Base-by-base conservation (phyloP, 2,113 vertebrate genomes). In the Diphyllodes magnificus region DNA sequence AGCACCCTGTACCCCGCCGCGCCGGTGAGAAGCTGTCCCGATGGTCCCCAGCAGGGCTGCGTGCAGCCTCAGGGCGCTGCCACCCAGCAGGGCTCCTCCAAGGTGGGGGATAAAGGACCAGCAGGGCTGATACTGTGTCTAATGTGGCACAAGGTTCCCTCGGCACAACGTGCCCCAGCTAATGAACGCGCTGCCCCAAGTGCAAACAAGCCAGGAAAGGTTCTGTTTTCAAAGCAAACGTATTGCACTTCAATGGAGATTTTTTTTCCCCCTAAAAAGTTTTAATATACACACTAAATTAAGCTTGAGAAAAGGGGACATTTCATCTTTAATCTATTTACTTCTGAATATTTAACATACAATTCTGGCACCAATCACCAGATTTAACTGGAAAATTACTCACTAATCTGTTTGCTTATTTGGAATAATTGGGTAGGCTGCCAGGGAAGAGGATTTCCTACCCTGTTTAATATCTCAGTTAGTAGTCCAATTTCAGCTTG, bases 361-460 rank as follows among this genome's bases (percentile, higher is more conserved):
- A 97, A 98, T 99, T 98, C 99, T 99, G 98, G 98, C 98, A 99
- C 98, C 98, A 98, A 98, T 99, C 98, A 99, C 98, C 98, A 99
- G 98, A 98, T 99, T 98, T 98, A 98, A 98, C 98, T 98, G 98
- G 98, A 98, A 99, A 99, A 99, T 99, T 98, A 99, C 98, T 99
- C 98, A 98, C 99, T 99, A 99, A 99, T 99, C 99, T 99, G 99
- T 99, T 99, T 99, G 99, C 99, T 99, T 99, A 99, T 99, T 99
- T 99, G 99, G 98, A 99, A 99, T 99, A 99, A 99, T 99, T 99
- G 99, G 99, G 99, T 99, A 98, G 98, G 98, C 98, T 99, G 99
- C 99, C 99, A 99, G 98, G 98, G 97, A 98, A 97, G 97, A 99
- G 99, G 99, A 99, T 99, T 99, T 98, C 99, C 98, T 99, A 98